Percentiles rank a stretch among this genome's conserved stretches.
These are phyloP conservation scores for Poeciliopsis presidionis DNA, from an alignment of 2,797 vertebrate species.

Conservation along the genomic window DNA sequence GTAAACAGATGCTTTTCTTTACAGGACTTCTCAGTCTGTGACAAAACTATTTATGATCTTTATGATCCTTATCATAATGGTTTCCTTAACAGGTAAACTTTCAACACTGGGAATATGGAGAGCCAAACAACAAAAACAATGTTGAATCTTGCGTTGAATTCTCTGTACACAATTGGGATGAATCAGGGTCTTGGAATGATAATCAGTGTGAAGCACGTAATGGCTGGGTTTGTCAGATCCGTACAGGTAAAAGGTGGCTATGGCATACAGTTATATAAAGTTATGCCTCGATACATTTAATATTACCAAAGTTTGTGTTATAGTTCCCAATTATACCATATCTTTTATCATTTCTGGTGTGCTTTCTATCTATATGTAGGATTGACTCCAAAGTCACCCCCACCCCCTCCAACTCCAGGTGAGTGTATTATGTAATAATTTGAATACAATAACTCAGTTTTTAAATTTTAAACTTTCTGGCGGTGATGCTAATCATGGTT, in stretches of 20 bases:
- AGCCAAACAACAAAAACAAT: slow-evolving; percentile 88
- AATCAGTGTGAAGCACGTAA: slow-evolving; percentile 81
- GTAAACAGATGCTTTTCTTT: slow-evolving; percentile 53
- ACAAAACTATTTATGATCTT: not conserved
- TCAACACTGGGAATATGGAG: slow-evolving; percentile 84
- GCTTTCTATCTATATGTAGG: slow-evolving; percentile 72
- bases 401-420: slow-evolving; percentile 42
- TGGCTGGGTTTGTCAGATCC: slow-evolving; percentile 88
- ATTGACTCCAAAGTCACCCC: slow-evolving; percentile 75
- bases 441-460: not conserved
- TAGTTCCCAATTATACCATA: not conserved
- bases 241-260: slow-evolving; percentile 76
- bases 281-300: not conserved
- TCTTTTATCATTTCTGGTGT: not conserved
- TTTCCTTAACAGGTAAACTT: slow-evolving; percentile 78
- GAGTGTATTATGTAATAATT: not conserved
- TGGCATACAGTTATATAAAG: not conserved
- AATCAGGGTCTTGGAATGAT: slow-evolving; percentile 81
- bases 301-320: not conserved
- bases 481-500: not conserved
- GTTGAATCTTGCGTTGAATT: slow-evolving; percentile 84
- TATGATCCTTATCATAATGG: not conserved
- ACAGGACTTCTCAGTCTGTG: not conserved
- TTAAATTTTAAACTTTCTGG: not conserved
- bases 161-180: not conserved